phyloP scores from a whole-genome alignment of 2,113 vertebrate species.

The Antigone vipio region DNA sequence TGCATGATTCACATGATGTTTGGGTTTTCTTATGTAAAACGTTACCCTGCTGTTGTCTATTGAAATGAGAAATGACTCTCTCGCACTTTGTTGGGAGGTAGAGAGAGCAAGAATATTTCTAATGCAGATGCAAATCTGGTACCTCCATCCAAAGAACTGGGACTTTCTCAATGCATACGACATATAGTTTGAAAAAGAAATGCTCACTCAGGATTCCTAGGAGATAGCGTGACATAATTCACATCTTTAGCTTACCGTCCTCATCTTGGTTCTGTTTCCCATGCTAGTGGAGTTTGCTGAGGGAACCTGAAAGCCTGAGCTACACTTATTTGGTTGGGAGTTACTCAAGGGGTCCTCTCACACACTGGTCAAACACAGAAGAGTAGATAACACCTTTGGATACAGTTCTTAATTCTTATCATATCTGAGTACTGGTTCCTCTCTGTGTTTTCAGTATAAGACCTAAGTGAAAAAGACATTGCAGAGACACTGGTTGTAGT shows the following conservation, averaged over 20 bases:
- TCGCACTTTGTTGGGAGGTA: background rate
- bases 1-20: background rate
- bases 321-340: background rate
- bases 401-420: background rate
- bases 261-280: background rate
- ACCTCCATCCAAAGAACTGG: background rate
- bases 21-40: background rate
- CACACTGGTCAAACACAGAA: background rate
- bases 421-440: background rate
- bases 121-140: background rate
- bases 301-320: background rate
- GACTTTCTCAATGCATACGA: background rate
- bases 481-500: background rate
- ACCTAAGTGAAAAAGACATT: background rate
- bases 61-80: constrained; percentile 2
- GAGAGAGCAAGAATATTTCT: background rate
- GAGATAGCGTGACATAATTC: background rate
- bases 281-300: background rate
- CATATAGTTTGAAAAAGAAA: background rate
- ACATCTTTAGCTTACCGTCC: background rate
- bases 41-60: background rate
- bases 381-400: background rate
- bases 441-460: background rate
- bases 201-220: background rate
- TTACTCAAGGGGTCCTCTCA: background rate